Base-by-base conservation (phyloP, 2,888 invertebrate species). In the Troglohyphantes excavatus region DNA sequence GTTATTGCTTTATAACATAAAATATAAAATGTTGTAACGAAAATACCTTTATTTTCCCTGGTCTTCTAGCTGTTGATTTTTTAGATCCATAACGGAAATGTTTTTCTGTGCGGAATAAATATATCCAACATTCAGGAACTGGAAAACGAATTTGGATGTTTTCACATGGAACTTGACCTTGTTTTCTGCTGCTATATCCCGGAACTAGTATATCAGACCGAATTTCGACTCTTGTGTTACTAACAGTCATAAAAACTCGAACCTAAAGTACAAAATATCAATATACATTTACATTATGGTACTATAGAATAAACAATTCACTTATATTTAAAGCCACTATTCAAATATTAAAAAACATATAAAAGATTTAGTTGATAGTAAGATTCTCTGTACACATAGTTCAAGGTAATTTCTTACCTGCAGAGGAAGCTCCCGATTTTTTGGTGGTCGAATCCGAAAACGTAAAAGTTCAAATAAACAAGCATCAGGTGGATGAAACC, bases 81-180 rank as follows among this genome's bases (percentile, higher is more conserved):
- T 98, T 97, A n/a, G 98, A 98, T 19, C 98, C 98, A 93, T 98
- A 98, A 93, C 98, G 96, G 94, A 99, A 99, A 94, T 99, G 97
- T 93, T 98, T 98, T 94, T 99, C 99, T 67, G 98, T 98, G 91
- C 99, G 95, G 95, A 99, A 99, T 93, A 99, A 95, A 94, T 99
- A 99, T 93, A 99, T 99, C 99, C 99, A 99, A 93, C 98, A 97
- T 94, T 99, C 99, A 23, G 99, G 99, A 92, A 99, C 98, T 17
- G 99, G 99, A 94, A 99, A 97, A 83, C 97, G 95, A 84, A 99
- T 96, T 94, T 97, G 96, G 39, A 99, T 99, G 94, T 99, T 99
- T 94, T 99, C 98, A 94, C 98, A 99, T 39, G 98, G 98, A 84
- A 94, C 93, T 94, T 99, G 98, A 0, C 98, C 98, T 91, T 98